Evolutionary conservation across 2,888 invertebrate species (phyloP).

Genomic region (Monoplex corrugatus): DNA sequence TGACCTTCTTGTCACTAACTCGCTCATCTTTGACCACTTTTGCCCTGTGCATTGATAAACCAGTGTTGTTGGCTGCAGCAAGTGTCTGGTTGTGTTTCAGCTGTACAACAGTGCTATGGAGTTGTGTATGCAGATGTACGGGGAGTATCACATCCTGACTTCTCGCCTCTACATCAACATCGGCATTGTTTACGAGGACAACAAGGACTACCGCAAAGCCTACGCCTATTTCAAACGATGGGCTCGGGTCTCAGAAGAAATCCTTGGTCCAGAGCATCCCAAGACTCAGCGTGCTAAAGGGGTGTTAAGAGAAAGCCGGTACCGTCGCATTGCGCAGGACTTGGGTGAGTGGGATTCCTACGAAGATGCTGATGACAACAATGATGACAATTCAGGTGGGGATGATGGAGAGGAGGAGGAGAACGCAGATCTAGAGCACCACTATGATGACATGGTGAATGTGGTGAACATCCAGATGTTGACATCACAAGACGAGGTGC

Average conservation of each 20-base stretch:
- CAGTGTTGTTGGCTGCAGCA: too few relatives aligned
- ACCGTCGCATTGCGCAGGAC: constrained; percentile 76
- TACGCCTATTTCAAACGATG: constrained; percentile 80
- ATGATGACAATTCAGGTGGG: constrained; percentile 63
- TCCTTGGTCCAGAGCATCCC: constrained; percentile 79
- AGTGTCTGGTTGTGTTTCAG: constrained; percentile 60
- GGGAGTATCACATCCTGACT: constrained; percentile 79
- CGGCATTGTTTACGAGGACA: constrained; percentile 80
- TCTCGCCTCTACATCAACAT: constrained; percentile 80
- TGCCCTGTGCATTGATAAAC: too few relatives aligned
- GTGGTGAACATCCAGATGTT: constrained; percentile 61
- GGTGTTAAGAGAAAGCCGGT: constrained; percentile 77
- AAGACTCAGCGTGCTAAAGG: constrained; percentile 80
- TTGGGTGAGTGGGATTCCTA: constrained; percentile 72
- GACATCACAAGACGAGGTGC: constrained; percentile 56
- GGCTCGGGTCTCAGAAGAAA: constrained; percentile 79
- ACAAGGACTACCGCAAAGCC: constrained; percentile 79
- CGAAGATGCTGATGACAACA: constrained; percentile 64
- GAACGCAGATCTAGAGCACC: constrained; percentile 73
- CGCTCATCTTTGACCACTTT: too few relatives aligned
- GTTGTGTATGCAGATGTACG: constrained; percentile 80
- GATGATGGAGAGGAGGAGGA: constrained; percentile 70
- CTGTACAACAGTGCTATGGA: constrained; percentile 80
- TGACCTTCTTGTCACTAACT: too few relatives aligned
- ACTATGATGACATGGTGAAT: constrained; percentile 73